These are phyloP conservation scores for Eupithecia insigniata DNA, from an alignment of 2,888 invertebrate genomes.

Conservation along the genomic window DNA sequence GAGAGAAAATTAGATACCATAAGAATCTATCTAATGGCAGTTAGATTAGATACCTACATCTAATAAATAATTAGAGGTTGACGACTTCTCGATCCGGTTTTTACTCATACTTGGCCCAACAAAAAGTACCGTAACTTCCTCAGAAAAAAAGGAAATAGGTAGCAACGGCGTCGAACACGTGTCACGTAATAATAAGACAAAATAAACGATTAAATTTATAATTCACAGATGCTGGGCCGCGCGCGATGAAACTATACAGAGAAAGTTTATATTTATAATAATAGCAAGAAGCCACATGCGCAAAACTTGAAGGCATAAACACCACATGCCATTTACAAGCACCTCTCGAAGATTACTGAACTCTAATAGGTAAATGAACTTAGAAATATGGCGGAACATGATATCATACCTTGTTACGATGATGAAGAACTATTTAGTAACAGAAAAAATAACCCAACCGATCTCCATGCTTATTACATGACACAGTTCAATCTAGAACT, in stretches of 20 bases:
- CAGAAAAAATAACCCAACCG: slow-evolving; percentile 69
- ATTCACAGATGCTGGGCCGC: slow-evolving; percentile 80
- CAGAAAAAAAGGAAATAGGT: slow-evolving; percentile 40
- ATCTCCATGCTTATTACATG: slow-evolving; percentile 81
- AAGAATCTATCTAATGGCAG: not conserved
- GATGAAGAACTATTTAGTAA: slow-evolving; percentile 72
- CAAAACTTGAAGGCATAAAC: slow-evolving; percentile 61
- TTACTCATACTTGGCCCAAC: slow-evolving; percentile 30
- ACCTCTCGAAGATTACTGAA: slow-evolving; percentile 77
- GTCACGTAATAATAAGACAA: slow-evolving; percentile 69
- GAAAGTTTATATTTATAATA: slow-evolving; percentile 85
- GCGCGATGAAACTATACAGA: slow-evolving; percentile 70
- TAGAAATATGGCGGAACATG: slow-evolving; percentile 75
- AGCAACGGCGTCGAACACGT: slow-evolving; percentile 59
- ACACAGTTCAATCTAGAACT: slow-evolving; percentile 80
- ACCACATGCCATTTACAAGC: slow-evolving; percentile 75
- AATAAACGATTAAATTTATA: slow-evolving; percentile 76
- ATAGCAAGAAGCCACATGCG: slow-evolving; percentile 80
- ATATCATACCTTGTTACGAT: slow-evolving; percentile 72
- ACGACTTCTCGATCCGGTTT: slow-evolving; percentile 23
- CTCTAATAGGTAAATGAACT: slow-evolving; percentile 76
- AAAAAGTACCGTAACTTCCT: slow-evolving; percentile 49
- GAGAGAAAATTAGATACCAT: not conserved
- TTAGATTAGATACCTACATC: not conserved
- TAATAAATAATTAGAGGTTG: slow-evolving; percentile 19